Percentiles rank a stretch among this genome's conserved stretches.
Conservation (phyloP, 2,888 invertebrate species). For the Pristionchus arcanus region DNA sequence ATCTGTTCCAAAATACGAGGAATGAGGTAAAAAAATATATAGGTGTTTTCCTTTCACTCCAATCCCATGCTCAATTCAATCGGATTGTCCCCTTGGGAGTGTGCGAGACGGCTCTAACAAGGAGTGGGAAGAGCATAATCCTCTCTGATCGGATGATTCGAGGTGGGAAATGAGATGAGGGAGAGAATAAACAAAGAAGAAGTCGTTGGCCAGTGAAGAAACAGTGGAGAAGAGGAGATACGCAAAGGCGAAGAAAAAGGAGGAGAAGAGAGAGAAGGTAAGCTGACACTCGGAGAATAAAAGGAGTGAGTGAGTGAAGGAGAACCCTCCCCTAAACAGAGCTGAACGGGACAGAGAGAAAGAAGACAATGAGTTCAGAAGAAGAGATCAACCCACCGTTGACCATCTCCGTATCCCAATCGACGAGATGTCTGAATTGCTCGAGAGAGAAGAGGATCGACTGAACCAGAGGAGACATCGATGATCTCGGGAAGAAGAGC, state of each 20-base stretch:
- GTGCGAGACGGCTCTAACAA: background rate
- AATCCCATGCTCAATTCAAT: background rate
- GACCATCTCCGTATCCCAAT: constrained; percentile 55
- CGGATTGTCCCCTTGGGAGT: background rate
- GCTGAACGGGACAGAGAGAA: background rate
- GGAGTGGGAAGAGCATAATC: constrained; percentile 31
- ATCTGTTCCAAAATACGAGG: too few relatives aligned
- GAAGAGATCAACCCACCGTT: constrained; percentile 21
- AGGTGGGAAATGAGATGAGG: constrained; percentile 43
- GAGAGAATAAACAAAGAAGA: constrained; percentile 55
- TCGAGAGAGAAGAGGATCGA: constrained; percentile 62
- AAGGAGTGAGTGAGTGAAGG: background rate
- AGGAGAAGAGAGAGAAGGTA: constrained; percentile 20
- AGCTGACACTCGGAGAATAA: constrained; percentile 48
- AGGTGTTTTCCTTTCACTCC: background rate
- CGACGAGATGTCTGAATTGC: constrained; percentile 51
- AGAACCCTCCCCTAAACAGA: constrained; percentile 50
- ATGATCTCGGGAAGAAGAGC: constrained; percentile 71
- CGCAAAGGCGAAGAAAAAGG: constrained; percentile 17
- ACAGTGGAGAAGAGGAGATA: background rate
- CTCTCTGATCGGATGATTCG: constrained; percentile 38
- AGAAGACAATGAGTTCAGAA: constrained; percentile 22
- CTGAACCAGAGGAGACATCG: constrained; percentile 68
- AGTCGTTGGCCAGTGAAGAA: background rate
- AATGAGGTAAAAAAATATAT: too few relatives aligned